Conservation (phyloP, 2,113 vertebrate species). For the Nesogale talazaci region DNA sequence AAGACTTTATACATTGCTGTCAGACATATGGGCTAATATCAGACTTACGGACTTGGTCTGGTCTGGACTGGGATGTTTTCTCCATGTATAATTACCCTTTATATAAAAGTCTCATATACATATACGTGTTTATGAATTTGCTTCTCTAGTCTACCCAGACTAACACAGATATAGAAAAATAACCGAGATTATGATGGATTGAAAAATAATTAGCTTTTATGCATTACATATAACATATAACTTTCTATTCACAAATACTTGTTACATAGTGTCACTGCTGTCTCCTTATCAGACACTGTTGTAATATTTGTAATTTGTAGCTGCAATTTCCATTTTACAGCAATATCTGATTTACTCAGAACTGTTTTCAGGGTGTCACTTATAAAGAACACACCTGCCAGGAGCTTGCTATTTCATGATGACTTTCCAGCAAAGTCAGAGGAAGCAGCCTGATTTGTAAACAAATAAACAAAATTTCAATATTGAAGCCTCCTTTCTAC, state of each 20-base stretch:
- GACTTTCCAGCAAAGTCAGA: constrained; percentile 71
- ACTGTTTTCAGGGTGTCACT: constrained; percentile 78
- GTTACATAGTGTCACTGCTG: constrained; percentile 44
- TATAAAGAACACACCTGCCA: constrained; percentile 54
- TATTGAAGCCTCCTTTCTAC: background rate
- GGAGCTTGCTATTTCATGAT: constrained; percentile 53
- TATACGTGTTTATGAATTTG: too few relatives aligned
- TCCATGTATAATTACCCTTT: too few relatives aligned
- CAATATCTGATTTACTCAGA: constrained; percentile 70
- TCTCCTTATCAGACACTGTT: constrained; percentile 64
- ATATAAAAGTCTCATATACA: too few relatives aligned
- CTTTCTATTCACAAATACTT: constrained; percentile 59
- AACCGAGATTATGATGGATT: constrained; percentile 41
- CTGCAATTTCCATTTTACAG: constrained; percentile 76
- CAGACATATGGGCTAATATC: too few relatives aligned
- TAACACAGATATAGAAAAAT: too few relatives aligned
- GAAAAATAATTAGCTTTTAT: constrained; percentile 75
- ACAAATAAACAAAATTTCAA: background rate
- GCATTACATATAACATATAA: constrained; percentile 10
- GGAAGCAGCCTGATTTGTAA: constrained; percentile 46
- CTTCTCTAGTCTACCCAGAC: too few relatives aligned
- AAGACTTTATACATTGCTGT: too few relatives aligned
- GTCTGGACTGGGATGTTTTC: too few relatives aligned
- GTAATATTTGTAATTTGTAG: constrained; percentile 74
- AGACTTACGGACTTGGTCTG: too few relatives aligned